Percentiles rank a stretch among this genome's conserved stretches.
phyloP scores from a whole-genome alignment of 2,888 invertebrate genomes.

The Mythimna pallens region DNA sequence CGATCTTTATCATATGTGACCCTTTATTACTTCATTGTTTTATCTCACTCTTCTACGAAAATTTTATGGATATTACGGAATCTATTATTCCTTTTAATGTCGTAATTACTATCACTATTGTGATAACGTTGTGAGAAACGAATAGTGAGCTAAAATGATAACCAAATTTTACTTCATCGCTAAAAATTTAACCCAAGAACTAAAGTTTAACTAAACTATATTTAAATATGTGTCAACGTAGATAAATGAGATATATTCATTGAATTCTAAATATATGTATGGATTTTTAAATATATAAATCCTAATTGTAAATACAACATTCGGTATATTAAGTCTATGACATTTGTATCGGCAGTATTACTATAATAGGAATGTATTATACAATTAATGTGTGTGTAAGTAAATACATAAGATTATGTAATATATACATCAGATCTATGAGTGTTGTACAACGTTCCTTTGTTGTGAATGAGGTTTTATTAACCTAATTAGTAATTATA shows the following conservation, averaged over 20 bases:
- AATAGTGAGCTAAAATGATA: constrained; percentile 71
- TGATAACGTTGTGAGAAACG: constrained; percentile 67
- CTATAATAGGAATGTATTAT: constrained; percentile 72
- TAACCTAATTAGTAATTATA: constrained; percentile 75
- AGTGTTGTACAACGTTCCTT: constrained; percentile 87
- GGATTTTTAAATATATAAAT: constrained; percentile 72
- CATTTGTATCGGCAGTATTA: constrained; percentile 80
- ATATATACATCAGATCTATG: constrained; percentile 66
- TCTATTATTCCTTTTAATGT: constrained; percentile 71
- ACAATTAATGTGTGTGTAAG: constrained; percentile 76
- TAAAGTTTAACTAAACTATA: constrained; percentile 60
- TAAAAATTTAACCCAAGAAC: constrained; percentile 53
- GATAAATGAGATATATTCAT: constrained; percentile 70
- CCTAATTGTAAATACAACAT: constrained; percentile 83
- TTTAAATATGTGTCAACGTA: constrained; percentile 77
- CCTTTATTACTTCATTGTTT: constrained; percentile 60
- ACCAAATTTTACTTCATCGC: constrained; percentile 59
- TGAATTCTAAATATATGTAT: constrained; percentile 85
- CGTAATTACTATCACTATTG: constrained; percentile 76
- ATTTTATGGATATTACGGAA: constrained; percentile 64
- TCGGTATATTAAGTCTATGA: constrained; percentile 79
- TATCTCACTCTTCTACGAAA: constrained; percentile 68
- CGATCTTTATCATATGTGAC: constrained; percentile 68
- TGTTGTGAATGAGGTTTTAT: constrained; percentile 84
- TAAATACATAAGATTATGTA: constrained; percentile 74